Percentiles rank a stretch among this genome's conserved stretches.
These are phyloP conservation scores for Erpornis zantholeuca DNA, from an alignment of 2,113 vertebrate species.

Conservation along the genomic window DNA sequence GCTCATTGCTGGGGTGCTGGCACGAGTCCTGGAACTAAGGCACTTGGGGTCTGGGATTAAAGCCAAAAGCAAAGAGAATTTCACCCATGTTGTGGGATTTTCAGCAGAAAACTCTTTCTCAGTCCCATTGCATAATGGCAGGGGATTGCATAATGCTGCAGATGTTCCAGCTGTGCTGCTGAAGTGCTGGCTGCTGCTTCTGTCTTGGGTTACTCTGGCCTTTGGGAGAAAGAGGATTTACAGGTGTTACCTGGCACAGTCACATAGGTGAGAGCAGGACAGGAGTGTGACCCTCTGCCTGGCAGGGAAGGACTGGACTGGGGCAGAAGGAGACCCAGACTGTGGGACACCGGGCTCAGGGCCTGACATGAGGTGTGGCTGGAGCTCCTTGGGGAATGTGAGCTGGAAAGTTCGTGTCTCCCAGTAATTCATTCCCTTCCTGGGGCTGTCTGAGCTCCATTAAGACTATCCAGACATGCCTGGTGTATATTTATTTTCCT, in stretches of 20 bases:
- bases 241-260: background rate
- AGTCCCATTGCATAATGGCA: background rate
- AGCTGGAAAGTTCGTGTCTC: background rate
- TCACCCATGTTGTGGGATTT: background rate
- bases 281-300: background rate
- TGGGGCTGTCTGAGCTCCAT: background rate
- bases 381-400: background rate
- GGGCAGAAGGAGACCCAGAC: background rate
- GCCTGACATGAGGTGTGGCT: background rate
- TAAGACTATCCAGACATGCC: background rate
- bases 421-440: background rate
- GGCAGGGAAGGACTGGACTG: background rate
- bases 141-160: background rate
- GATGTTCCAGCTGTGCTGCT: background rate
- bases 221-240: background rate
- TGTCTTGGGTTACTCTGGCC: background rate
- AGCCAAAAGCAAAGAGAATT: background rate
- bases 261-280: background rate
- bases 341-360: background rate
- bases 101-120: background rate
- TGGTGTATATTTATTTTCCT: background rate
- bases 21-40: background rate
- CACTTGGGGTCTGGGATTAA: background rate
- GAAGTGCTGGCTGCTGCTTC: background rate
- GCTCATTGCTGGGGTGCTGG: background rate